These are phyloP conservation scores for Thunnus albacares DNA, from an alignment of 2,797 vertebrate species.

Conservation along the genomic window DNA sequence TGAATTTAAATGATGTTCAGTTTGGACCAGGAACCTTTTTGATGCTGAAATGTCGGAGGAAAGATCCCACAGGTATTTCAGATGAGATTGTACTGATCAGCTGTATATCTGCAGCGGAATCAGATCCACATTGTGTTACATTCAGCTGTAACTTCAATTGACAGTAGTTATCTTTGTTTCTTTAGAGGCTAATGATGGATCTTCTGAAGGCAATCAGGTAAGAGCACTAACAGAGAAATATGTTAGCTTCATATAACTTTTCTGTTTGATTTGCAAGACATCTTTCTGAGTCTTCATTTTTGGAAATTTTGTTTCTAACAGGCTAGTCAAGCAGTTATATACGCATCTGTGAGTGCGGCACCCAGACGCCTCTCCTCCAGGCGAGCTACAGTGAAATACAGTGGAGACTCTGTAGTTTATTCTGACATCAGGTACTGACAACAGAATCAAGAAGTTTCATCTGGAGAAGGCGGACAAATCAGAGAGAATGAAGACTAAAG, in stretches of 20 bases:
- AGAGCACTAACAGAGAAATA: neutral
- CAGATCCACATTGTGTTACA: neutral
- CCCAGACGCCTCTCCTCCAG: slow-evolving; percentile 1
- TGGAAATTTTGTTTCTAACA: neutral
- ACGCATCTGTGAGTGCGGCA: slow-evolving; percentile 26
- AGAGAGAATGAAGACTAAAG: neutral
- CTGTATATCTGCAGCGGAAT: neutral
- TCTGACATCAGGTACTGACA: slow-evolving; percentile 14
- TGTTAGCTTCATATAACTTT: neutral
- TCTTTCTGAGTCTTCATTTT: neutral
- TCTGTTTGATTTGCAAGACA: neutral
- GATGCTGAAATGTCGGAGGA: neutral
- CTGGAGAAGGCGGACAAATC: accelerated
- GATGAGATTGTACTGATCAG: neutral
- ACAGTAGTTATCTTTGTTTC: accelerated
- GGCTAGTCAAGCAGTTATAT: slow-evolving; percentile 4
- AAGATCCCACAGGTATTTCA: slow-evolving; percentile 33
- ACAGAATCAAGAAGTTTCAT: neutral
- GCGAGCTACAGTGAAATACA: slow-evolving; percentile 12
- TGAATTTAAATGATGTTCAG: neutral
- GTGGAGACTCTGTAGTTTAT: slow-evolving; percentile 30
- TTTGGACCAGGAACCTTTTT: slow-evolving; percentile 24
- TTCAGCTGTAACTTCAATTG: neutral
- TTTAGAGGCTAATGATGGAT: neutral
- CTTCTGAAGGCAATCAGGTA: neutral